Conservation (phyloP, 2,113 vertebrate species). For the Mus pahari region DNA sequence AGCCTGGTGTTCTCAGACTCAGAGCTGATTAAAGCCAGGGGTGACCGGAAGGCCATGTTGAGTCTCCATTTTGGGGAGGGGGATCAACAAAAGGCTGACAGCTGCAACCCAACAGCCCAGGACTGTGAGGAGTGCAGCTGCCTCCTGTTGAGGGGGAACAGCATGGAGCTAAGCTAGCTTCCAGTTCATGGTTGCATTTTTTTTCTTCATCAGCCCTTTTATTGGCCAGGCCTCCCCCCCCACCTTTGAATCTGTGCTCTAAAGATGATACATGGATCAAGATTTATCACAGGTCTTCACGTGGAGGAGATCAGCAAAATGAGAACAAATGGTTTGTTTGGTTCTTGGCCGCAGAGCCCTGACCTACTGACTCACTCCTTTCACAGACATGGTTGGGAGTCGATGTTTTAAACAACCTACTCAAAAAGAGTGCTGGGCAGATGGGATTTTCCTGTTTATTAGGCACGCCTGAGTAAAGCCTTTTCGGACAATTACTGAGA, state of each 20-base stretch:
- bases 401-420: conserved; percentile 60
- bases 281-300: conserved; percentile 36
- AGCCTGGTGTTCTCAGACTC: conserved; percentile 86
- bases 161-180: conserved; percentile 14
- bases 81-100: conserved; percentile 83
- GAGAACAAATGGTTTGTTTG: conserved; percentile 32
- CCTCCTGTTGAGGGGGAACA: conserved; percentile 70
- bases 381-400: conserved; percentile 22
- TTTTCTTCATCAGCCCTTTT: not conserved
- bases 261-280: not conserved
- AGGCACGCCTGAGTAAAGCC: conserved; percentile 64
- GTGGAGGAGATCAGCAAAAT: not conserved
- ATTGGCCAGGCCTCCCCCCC: not conserved
- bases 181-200: not conserved
- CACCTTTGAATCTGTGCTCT: conserved; percentile 10
- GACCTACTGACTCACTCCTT: conserved; percentile 24
- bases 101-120: conserved; percentile 87
- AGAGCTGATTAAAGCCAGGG: conserved; percentile 87
- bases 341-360: not conserved
- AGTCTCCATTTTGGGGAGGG: conserved; percentile 81
- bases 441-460: conserved; percentile 78
- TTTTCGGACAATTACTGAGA: conserved; percentile 64
- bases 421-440: conserved; percentile 34
- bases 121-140: conserved; percentile 76
- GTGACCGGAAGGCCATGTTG: conserved; percentile 85